Percentiles rank a stretch among this genome's conserved stretches.
phyloP scores from a whole-genome alignment of 2,888 invertebrate species.

The Orchesella flavescens region DNA sequence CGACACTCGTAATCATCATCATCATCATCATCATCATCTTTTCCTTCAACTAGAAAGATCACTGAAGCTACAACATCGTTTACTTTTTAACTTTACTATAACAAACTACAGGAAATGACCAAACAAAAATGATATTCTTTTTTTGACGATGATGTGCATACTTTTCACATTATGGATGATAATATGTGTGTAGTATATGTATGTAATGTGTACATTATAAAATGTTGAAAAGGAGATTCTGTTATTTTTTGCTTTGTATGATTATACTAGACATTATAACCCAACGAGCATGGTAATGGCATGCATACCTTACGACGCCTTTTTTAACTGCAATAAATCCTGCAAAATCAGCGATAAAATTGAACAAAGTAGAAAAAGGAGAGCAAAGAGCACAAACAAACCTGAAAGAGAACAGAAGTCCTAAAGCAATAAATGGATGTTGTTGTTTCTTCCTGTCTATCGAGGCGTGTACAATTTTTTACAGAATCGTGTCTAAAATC shows the following conservation, averaged over 20 bases:
- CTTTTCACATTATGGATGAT: conserved; percentile 14
- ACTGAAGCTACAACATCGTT: neutral
- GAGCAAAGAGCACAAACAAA: too few species aligned
- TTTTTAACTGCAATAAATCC: conserved; percentile 9
- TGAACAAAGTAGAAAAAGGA: neutral
- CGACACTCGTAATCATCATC: too few species aligned
- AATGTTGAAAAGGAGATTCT: conserved; percentile 1
- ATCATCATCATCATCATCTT: too few species aligned
- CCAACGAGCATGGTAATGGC: too few species aligned
- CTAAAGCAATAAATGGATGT: too few species aligned
- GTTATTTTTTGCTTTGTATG: neutral
- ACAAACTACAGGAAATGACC: conserved; percentile 51
- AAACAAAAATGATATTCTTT: conserved; percentile 4
- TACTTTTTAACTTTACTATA: neutral
- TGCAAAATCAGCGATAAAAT: neutral
- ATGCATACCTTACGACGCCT: conserved; percentile 24
- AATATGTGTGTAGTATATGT: neutral
- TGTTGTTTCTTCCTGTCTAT: too few species aligned
- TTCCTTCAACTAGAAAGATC: conserved; percentile 8
- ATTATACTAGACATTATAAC: too few species aligned
- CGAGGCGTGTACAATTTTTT: too few species aligned
- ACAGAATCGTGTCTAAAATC: too few species aligned
- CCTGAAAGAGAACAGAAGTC: neutral
- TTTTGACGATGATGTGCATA: conserved; percentile 23
- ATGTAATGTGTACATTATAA: neutral